Percentiles rank a stretch among this genome's conserved stretches.
phyloP scores from a whole-genome alignment of 2,113 vertebrate species.

The Cynocephalus volans region DNA sequence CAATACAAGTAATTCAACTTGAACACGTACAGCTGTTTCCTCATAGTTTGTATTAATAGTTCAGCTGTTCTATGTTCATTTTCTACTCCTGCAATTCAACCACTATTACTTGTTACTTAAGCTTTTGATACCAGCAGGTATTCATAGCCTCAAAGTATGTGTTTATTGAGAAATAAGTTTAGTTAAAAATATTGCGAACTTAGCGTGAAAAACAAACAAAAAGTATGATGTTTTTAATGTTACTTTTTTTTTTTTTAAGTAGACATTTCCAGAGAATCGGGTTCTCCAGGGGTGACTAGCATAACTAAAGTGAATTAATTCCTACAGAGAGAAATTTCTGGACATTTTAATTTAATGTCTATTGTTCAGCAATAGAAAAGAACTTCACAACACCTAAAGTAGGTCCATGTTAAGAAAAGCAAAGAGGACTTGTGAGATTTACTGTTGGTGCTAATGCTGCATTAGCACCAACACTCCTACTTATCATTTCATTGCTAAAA shows the following conservation, averaged over 20 bases:
- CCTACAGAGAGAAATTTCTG: background rate
- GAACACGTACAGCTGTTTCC: background rate
- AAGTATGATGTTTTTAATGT: background rate
- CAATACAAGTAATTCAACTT: background rate
- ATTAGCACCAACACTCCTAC: background rate
- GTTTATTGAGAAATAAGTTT: slow-evolving; percentile 42
- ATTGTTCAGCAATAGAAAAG: background rate
- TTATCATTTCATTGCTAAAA: slow-evolving; percentile 17
- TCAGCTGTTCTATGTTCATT: background rate
- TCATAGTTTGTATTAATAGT: background rate
- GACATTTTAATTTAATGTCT: background rate
- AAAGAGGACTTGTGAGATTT: background rate
- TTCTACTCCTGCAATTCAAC: background rate
- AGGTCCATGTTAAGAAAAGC: background rate
- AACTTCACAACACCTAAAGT: background rate
- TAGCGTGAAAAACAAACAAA: background rate
- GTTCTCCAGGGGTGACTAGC: background rate
- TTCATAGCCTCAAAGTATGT: background rate
- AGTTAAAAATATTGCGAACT: background rate
- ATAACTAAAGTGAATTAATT: background rate
- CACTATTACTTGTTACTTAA: background rate
- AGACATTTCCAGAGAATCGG: background rate
- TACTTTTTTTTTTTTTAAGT: background rate
- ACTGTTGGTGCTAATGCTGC: too few relatives aligned
- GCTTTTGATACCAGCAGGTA: background rate